Percentiles rank a stretch among this genome's conserved stretches.
phyloP scores from a whole-genome alignment of 2,888 invertebrate genomes.

The Eilema sororculum region DNA sequence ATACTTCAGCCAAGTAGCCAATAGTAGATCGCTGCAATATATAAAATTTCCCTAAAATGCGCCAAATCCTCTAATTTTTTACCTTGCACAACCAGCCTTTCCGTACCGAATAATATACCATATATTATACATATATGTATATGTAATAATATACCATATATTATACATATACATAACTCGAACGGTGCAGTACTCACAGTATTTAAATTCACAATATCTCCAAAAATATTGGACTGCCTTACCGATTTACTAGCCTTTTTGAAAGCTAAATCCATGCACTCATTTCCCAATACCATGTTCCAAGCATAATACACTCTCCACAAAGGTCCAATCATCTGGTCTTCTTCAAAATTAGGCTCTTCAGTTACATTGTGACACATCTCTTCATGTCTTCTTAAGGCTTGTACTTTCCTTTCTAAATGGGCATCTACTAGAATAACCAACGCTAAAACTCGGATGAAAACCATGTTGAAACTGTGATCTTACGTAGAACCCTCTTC shows the following conservation, averaged over 20 bases:
- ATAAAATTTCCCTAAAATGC: not conserved
- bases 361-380: conserved; percentile 16
- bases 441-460: not conserved
- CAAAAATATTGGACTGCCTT: not conserved
- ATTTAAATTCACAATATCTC: not conserved
- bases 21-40: not conserved
- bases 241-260: conserved; percentile 5
- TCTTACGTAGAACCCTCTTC: not conserved
- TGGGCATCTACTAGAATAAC: not conserved
- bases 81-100: no score
- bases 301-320: conserved; percentile 22
- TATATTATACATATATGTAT: no score
- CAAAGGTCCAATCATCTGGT: not conserved
- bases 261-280: conserved; percentile 15
- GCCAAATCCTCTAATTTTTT: not conserved
- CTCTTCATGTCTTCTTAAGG: not conserved
- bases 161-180: no score
- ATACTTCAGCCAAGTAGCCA: not conserved
- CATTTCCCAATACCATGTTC: conserved; percentile 9
- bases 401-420: conserved; percentile 13
- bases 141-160: no score
- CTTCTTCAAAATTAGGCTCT: conserved; percentile 5
- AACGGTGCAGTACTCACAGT: no score
- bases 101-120: no score
- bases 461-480: conserved; percentile 7